Evolutionary conservation across 2,888 invertebrate genomes (phyloP).

Genomic region (Ommatoiulus sabulosus): DNA sequence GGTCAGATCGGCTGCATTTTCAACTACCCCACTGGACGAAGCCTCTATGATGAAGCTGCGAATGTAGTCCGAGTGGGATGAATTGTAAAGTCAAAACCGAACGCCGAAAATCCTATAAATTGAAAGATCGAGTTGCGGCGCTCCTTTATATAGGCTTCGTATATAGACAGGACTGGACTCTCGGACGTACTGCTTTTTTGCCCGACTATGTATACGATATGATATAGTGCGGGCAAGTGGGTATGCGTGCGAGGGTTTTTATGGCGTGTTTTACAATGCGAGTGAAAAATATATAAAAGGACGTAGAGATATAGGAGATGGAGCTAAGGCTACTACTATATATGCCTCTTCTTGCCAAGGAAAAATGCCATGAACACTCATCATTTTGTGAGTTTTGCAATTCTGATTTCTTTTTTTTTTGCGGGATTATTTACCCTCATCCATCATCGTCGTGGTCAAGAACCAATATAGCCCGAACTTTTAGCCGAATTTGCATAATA

Average conservation of each 20-base stretch:
- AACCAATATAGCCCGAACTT: neutral
- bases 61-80: conserved; percentile 51
- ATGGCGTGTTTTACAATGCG: conserved; percentile 37
- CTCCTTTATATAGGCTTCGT: neutral
- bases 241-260: conserved; percentile 25
- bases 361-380: conserved; percentile 7
- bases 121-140: conserved; percentile 51
- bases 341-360: no score
- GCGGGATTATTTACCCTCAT: conserved; percentile 42
- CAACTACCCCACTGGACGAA: conserved; percentile 48
- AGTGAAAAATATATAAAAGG: conserved; percentile 32
- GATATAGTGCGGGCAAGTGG: neutral
- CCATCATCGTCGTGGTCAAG: conserved; percentile 26
- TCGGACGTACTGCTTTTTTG: neutral
- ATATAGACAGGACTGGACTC: neutral
- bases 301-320: neutral
- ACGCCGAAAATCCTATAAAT: conserved; percentile 56
- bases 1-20: conserved; percentile 53
- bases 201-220: neutral
- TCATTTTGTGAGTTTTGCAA: conserved; percentile 29
- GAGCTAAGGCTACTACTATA: neutral
- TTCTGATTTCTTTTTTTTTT: neutral
- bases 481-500: neutral
- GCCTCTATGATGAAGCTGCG: conserved; percentile 4
- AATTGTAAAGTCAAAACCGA: conserved; percentile 58